Base-by-base conservation (phyloP, 1,140 invertebrate genomes). In the Ceratitis capitata region DNA sequence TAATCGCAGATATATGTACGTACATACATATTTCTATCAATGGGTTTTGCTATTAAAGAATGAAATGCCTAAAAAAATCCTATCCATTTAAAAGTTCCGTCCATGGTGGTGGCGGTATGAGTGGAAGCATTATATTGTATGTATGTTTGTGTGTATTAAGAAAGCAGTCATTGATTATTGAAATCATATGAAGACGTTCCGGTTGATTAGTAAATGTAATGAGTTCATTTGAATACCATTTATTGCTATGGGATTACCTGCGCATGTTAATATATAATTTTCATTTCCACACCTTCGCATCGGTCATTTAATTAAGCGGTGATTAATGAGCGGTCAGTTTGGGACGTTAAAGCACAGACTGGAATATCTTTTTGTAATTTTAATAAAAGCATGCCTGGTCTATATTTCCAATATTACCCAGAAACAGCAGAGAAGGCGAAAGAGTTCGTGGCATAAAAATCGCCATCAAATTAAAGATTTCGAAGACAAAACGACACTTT, bases 201-300 rank as follows among this genome's bases (percentile, higher is more conserved):
- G 61, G 29, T 69, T 69, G 61, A 69, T 69, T 39, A 69, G 61
- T 14, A n/a, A 69, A 69, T 69, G 61, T 32, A 35, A n/a, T 39
- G 61, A 69, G 61, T 1, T 39, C 32, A 69, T 69, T 69, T 69
- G n/a, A 69, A n/a, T 14, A 39, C 0, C 39, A 69, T 4, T 69
- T 39, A 35, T 69, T 0, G 29, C 39, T 16, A 29, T 12, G 16
- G 61, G 29, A 39, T 69, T 69, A 35, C n/a, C 16, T 19, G 61
- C 39, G 61, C 61, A 69, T 69, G 61, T 69, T 19, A 69, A 69
- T 69, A 69, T 69, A 32, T 39, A 69, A 69, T 69, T 69, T 35
- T 19, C 6, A 69, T 69, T 69, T 69, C 61, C 61, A 69, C 61
- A 69, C 61, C 61, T 69, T 69, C 1, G 29, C 39, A 6, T 69